Conservation (phyloP, 2,113 vertebrate species). For the Malurus alboscapulatus region DNA sequence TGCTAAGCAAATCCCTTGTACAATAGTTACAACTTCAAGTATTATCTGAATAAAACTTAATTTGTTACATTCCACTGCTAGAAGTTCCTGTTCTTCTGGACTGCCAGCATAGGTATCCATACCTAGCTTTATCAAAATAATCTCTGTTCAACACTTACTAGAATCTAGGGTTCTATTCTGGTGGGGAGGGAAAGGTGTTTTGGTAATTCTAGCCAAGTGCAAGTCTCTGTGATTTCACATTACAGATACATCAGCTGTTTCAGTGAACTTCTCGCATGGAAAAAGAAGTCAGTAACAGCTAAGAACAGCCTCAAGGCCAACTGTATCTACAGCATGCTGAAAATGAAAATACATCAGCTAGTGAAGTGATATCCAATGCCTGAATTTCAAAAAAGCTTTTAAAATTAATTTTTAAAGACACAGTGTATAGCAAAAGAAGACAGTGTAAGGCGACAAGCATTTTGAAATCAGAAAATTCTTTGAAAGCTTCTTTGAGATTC, state of each 20-base stretch:
- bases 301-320: not conserved
- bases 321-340: not conserved
- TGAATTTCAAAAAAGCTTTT: not conserved
- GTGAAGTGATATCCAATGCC: not conserved
- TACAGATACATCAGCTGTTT: not conserved
- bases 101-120: not conserved
- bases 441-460: not conserved
- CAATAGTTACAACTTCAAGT: not conserved
- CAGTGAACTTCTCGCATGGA: not conserved
- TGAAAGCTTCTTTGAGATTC: not conserved
- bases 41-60: not conserved
- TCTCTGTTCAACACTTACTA: not conserved
- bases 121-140: not conserved
- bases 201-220: not conserved
- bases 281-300: not conserved
- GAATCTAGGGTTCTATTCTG: not conserved
- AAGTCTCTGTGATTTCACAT: not conserved
- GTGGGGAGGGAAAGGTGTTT: accelerated
- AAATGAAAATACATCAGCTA: not conserved
- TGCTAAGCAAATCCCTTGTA: not conserved
- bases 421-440: not conserved
- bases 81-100: not conserved
- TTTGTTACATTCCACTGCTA: not conserved
- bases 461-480: not conserved
- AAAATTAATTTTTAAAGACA: not conserved